phyloP scores from a whole-genome alignment of 2,888 invertebrate genomes.

The Macrosiphum euphorbiae region DNA sequence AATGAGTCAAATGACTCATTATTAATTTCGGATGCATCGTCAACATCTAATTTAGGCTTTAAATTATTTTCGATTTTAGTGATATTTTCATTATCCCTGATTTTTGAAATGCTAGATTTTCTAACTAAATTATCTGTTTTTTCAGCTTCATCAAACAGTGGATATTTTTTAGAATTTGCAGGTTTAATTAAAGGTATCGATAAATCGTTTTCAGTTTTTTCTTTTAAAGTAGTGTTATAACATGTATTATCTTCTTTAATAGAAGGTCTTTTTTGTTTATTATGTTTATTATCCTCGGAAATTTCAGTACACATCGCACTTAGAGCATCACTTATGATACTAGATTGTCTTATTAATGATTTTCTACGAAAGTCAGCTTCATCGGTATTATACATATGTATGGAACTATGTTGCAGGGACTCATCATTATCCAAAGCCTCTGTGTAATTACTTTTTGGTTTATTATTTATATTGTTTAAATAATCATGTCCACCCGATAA shows the following conservation, averaged over 20 bases:
- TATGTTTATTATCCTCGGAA: not conserved
- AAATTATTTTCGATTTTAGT: not conserved
- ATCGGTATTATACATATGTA: not conserved
- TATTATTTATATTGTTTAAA: not conserved
- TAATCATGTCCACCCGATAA: not conserved
- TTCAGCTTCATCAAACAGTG: not conserved
- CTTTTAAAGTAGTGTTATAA: not conserved
- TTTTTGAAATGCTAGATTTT: not conserved
- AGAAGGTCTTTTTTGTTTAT: conserved; percentile 18
- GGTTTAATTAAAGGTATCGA: not conserved
- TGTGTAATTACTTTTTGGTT: not conserved
- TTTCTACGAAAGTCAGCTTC: conserved; percentile 37
- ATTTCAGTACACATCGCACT: conserved; percentile 29
- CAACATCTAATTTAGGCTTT: not conserved
- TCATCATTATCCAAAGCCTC: not conserved
- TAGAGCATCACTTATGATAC: conserved; percentile 49
- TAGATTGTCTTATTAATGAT: conserved; percentile 54
- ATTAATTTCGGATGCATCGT: not conserved
- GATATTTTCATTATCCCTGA: not conserved
- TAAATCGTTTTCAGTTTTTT: not conserved
- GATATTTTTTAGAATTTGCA: not conserved
- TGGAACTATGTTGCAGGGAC: not conserved
- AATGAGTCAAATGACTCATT: not conserved
- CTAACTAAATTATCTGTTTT: not conserved
- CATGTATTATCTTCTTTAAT: conserved; percentile 10